These are phyloP conservation scores for Troides aeacus DNA, from an alignment of 2,888 invertebrate species.

Conservation along the genomic window DNA sequence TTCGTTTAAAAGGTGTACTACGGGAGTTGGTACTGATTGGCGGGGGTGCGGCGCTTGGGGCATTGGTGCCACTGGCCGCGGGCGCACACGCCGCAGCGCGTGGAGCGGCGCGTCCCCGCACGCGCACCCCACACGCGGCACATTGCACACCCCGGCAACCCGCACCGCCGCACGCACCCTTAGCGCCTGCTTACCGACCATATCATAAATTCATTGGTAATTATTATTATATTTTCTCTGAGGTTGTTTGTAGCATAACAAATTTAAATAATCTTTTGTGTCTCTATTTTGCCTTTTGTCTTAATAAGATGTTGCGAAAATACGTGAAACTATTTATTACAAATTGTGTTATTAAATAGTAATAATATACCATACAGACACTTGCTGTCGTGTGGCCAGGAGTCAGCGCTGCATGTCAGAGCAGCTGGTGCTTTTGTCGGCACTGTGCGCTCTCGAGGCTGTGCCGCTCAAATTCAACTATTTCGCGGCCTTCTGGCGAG, in stretches of 20 bases:
- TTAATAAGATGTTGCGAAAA: too few relatives aligned
- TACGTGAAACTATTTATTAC: too few relatives aligned
- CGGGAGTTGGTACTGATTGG: slow-evolving; percentile 89
- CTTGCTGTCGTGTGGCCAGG: slow-evolving; percentile 90
- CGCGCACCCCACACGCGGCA: slow-evolving; percentile 54
- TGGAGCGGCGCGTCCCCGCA: slow-evolving; percentile 82
- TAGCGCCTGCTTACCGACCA: slow-evolving; percentile 91
- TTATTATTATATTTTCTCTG: background rate
- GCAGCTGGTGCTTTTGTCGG: slow-evolving; percentile 90
- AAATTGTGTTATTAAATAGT: background rate
- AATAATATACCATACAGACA: slow-evolving; percentile 47
- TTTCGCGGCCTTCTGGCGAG: slow-evolving; percentile 95
- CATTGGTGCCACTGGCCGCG: slow-evolving; percentile 90
- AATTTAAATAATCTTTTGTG: too few relatives aligned
- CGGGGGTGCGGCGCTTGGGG: slow-evolving; percentile 88
- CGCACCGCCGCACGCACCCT: slow-evolving; percentile 84
- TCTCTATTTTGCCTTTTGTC: too few relatives aligned
- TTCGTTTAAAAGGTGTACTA: slow-evolving; percentile 72
- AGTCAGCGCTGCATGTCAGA: slow-evolving; percentile 93
- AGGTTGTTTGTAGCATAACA: too few relatives aligned
- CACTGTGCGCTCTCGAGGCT: slow-evolving; percentile 94
- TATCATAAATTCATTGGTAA: slow-evolving; percentile 93
- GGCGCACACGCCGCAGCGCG: slow-evolving; percentile 85
- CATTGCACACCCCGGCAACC: slow-evolving; percentile 82
- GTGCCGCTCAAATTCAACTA: slow-evolving; percentile 92